phyloP scores from a whole-genome alignment of 2,113 vertebrate genomes.

The Campylomormyrus tamandua region DNA sequence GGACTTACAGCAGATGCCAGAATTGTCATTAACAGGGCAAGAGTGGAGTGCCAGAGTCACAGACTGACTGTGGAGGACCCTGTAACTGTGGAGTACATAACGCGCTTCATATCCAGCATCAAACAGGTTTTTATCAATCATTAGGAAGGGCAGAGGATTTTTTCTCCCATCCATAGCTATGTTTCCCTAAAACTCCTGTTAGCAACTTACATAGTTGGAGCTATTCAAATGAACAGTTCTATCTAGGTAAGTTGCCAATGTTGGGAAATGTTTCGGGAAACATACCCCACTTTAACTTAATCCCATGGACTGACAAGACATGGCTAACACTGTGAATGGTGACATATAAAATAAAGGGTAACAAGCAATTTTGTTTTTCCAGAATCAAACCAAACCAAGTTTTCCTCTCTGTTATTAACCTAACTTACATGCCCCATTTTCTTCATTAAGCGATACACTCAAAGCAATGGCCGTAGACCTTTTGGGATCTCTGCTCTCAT shows the following conservation, averaged over 20 bases:
- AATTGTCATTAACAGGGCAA: slow-evolving; percentile 77
- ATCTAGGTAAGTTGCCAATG: neutral
- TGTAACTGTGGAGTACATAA: slow-evolving; percentile 80
- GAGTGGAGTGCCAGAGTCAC: slow-evolving; percentile 81
- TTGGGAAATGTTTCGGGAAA: neutral
- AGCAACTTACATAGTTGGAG: neutral
- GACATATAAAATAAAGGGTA: neutral
- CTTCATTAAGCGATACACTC: slow-evolving; percentile 67
- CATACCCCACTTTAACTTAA: neutral
- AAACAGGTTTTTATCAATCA: slow-evolving; percentile 64
- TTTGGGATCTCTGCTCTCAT: slow-evolving; percentile 81
- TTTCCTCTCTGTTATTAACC: neutral
- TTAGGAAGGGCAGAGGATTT: neutral
- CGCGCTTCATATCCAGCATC: slow-evolving; percentile 74
- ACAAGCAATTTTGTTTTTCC: neutral
- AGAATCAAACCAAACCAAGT: neutral
- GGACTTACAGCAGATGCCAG: slow-evolving; percentile 78
- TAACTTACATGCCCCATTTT: neutral
- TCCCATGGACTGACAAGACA: neutral
- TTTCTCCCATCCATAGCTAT: neutral
- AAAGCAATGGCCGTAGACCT: slow-evolving; percentile 77
- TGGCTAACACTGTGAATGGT: neutral
- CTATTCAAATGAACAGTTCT: neutral
- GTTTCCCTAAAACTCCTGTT: neutral
- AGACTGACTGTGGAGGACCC: slow-evolving; percentile 79